Base-by-base conservation (phyloP, 2,888 invertebrate species). In the Leucophenga maculata region DNA sequence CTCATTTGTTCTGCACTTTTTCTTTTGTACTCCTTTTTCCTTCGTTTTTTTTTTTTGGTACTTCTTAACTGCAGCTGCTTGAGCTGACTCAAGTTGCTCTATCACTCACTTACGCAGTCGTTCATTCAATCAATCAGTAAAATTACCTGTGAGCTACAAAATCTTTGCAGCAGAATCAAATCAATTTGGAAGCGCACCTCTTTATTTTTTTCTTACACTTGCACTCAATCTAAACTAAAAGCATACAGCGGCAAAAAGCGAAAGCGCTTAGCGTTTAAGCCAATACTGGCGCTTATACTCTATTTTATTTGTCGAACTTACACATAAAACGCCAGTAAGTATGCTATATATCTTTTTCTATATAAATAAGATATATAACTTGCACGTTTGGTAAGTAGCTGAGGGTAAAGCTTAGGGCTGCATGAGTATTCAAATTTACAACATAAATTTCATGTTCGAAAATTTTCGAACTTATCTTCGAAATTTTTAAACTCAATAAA, bases 81-180 rank as follows among this genome's bases (percentile, higher is more conserved):
- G 39, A 39, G 39, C 39, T 11, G 8, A 39, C 4, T 39, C 8
- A 39, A 50, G 50, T 50, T 18, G 46, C 46, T 62, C 46, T 11
- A n/a, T 62, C 14, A 62, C 32, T 62, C 22, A 46, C 46, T 48
- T n/a, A 22, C n/a, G 6, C n/a, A 22, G 14, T 48, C 48, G 14
- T 20, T 64, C 62, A 64, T 64, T 64, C 62, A 64, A 22, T 46
- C 62, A 64, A 64, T 64, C 62, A 64, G 62, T 64, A 64, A 64
- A 64, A 64, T 64, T 64, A 64, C 62, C 62, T 64, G 62, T 64
- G 39, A 64, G 62, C 62, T 64, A 39, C 1, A 64, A 64, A 64
- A 64, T 64, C 62, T 64, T 46, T 64, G 62, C 62, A 64, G 18
- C 46, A 48, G 46, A 64, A 64, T 64, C 46, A 64, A 64, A 64